Evolutionary conservation across 2,113 vertebrate species (phyloP).

Genomic region (Merops nubicus): DNA sequence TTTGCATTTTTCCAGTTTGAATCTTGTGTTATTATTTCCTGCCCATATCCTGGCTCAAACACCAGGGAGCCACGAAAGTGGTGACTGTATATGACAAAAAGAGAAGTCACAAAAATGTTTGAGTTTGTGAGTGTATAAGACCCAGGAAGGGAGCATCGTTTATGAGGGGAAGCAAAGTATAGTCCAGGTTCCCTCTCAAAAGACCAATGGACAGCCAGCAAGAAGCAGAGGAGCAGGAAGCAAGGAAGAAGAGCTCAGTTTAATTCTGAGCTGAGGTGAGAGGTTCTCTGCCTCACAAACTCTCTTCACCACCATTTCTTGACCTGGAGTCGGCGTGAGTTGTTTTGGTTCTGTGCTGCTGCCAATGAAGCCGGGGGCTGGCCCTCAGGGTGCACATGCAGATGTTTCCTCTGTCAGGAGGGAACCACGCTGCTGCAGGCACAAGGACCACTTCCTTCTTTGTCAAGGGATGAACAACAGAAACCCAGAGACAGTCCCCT

Average conservation of each 20-base stretch:
- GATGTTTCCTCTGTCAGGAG: constrained; percentile 26
- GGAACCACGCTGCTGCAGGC: not conserved
- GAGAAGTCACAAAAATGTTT: not conserved
- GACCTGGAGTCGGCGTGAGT: accelerated
- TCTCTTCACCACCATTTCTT: not conserved
- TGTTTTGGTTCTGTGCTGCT: not conserved
- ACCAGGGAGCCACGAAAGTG: constrained; percentile 31
- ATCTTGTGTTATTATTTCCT: constrained; percentile 60
- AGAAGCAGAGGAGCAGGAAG: not conserved
- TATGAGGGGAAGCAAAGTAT: not conserved
- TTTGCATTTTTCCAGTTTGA: constrained; percentile 67
- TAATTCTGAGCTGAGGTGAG: not conserved
- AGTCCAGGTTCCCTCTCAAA: not conserved
- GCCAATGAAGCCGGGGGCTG: not conserved
- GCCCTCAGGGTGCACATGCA: not conserved
- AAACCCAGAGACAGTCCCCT: not conserved
- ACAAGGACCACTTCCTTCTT: not conserved
- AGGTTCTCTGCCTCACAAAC: not conserved
- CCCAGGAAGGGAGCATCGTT: not conserved
- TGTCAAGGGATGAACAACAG: not conserved
- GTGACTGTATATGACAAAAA: constrained; percentile 43
- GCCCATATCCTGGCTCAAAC: constrained; percentile 60
- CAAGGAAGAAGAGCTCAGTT: not conserved
- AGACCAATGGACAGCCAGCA: not conserved
- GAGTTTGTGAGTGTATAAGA: not conserved